Base-by-base conservation (phyloP, 2,888 invertebrate genomes). In the Cerastis rubricosa region DNA sequence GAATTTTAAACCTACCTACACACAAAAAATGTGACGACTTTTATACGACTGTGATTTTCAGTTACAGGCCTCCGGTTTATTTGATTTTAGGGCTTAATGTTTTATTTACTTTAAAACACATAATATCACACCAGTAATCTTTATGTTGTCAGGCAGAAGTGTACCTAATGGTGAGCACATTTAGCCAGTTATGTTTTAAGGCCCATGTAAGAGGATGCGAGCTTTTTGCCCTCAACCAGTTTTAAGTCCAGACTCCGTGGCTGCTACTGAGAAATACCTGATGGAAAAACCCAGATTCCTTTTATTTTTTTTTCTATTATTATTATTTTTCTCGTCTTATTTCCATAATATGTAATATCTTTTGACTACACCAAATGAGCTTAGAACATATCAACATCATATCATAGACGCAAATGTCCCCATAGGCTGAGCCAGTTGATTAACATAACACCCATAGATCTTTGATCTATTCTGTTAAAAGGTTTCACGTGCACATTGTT, bases 401-500 rank as follows among this genome's bases (percentile, higher is more conserved):
- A 17, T 59, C 29, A 59, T 8, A 9, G 29, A 9, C 8, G 19
- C 9, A n/a, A 29, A 8, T 59, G 17, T 29, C 8, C 3, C 29
- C 1, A 54, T 0, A n/a, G 6, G 7, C 19, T 17, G 4, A 29
- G 25, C 4, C 54, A 14, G 11, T 61, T 74, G 8, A 45, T 35
- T 19, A 5, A 63, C 45, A 35, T 76, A 47, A 59, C 29, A 2
- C 29, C 29, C 14, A 49, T 49, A 17, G 2, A 43, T 19, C 5
- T 77, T 29, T 59, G 14, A 43, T 51, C 8, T 45, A 35, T 45
- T 45, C 35, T 7, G 35, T 51, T 49, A 67, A 76, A 78, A 78
- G 43, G 76, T 61, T 78, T 78, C 35, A 45, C 22, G 68, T 51
- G n/a, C 49, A 45, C 35, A 61, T 51, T 61, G 68, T 78, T 61